Evolutionary conservation across 2,888 invertebrate species (phyloP).

Genomic region (Mesoligia furuncula): DNA sequence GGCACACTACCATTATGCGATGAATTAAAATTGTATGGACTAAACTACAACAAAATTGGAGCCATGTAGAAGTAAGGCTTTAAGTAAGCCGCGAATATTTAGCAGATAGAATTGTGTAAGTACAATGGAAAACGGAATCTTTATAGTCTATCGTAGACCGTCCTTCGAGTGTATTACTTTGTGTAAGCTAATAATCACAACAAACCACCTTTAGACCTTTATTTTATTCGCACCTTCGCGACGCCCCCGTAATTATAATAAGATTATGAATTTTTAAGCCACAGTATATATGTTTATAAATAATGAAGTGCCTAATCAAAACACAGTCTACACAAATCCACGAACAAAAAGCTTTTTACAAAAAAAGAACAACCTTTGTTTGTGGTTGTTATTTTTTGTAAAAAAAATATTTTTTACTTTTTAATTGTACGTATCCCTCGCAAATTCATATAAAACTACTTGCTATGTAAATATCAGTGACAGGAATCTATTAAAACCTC

Average conservation of each 20-base stretch:
- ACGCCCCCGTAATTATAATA: not conserved
- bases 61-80: constrained; percentile 8
- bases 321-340: not conserved
- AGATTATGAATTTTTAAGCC: not conserved
- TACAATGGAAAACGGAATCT: not conserved
- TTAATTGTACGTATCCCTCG: no score
- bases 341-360: not conserved
- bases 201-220: no score
- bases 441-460: no score
- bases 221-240: no score
- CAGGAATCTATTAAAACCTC: no score
- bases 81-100: constrained; percentile 7
- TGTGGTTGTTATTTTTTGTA: no score
- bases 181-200: not conserved
- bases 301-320: not conserved
- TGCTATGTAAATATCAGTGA: no score
- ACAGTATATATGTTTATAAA: not conserved
- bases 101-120: not conserved
- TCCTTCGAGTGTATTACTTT: not conserved
- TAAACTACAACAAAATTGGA: constrained; percentile 27
- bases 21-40: constrained; percentile 61
- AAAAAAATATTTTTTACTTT: no score
- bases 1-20: constrained; percentile 52
- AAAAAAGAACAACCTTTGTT: no score
- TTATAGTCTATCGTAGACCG: not conserved